A percentile compares a stretch with the other conserved stretches of the same genome.
Conservation (phyloP, 2,113 vertebrate species). For the Xenopus borealis region DNA sequence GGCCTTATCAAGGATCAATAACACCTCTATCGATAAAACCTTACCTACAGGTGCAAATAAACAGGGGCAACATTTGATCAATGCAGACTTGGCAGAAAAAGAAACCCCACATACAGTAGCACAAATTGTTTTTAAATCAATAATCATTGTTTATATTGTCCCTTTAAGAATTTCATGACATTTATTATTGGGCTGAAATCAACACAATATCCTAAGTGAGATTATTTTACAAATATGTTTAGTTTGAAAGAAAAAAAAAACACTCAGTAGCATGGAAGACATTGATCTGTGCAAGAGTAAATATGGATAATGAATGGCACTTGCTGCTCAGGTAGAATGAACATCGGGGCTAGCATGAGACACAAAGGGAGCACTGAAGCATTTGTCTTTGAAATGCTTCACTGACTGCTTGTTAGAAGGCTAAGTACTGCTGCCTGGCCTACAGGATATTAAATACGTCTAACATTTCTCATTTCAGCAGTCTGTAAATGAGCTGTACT, state of each 20-base stretch:
- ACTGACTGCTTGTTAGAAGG: constrained; percentile 53
- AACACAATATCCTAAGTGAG: no score
- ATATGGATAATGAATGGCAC: constrained; percentile 49
- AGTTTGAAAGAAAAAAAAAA: background rate
- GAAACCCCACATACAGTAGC: no score
- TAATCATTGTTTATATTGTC: no score
- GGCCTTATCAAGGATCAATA: no score
- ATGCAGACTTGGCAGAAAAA: no score
- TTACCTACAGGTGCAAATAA: no score
- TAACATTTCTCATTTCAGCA: constrained; percentile 58
- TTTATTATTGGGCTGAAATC: no score
- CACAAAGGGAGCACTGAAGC: constrained; percentile 57
- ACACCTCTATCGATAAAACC: no score
- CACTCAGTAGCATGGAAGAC: background rate
- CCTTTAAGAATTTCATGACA: no score
- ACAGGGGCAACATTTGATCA: no score
- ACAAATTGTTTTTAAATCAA: no score
- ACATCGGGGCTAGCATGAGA: constrained; percentile 34
- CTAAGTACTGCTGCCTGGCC: constrained; percentile 50
- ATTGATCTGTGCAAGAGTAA: background rate
- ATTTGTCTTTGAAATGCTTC: constrained; percentile 54
- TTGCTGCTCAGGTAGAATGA: constrained; percentile 54
- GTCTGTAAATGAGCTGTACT: constrained; percentile 53
- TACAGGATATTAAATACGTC: constrained; percentile 61
- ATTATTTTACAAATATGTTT: background rate